Conservation (phyloP, 2,888 invertebrate species). For the Temnothorax unifasciatus region DNA sequence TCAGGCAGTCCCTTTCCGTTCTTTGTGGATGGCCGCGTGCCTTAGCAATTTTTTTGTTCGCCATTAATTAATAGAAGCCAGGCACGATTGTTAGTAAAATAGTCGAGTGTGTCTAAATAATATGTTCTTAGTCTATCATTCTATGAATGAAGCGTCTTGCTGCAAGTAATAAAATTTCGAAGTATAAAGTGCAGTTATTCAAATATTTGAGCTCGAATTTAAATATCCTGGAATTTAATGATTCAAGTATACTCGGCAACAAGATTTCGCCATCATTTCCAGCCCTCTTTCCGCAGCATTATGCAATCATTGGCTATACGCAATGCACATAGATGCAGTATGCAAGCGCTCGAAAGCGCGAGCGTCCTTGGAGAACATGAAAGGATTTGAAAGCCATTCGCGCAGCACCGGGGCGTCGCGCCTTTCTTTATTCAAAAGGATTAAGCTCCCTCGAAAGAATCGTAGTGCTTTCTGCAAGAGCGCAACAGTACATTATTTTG, state of each 20-base stretch:
- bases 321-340: not conserved
- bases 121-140: not conserved
- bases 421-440: slow-evolving; percentile 67
- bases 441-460: slow-evolving; percentile 61
- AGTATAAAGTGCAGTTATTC: not conserved
- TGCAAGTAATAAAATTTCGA: not conserved
- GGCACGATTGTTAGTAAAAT: not conserved
- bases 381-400: slow-evolving; percentile 48
- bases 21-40: not conserved
- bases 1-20: slow-evolving; percentile 22
- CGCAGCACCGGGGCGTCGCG: slow-evolving; percentile 40
- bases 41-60: not conserved
- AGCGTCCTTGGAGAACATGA: slow-evolving; percentile 22
- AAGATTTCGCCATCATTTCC: not conserved
- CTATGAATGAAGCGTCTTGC: not conserved
- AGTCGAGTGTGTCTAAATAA: not conserved
- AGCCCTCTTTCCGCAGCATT: not conserved
- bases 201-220: not conserved
- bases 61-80: slow-evolving; percentile 7
- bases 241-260: not conserved
- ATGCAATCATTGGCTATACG: slow-evolving; percentile 13
- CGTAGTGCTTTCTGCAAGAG: slow-evolving; percentile 5
- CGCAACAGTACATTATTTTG: slow-evolving; percentile 26
- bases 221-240: slow-evolving; percentile 10
- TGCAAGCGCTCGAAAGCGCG: slow-evolving; percentile 23